Conservation (phyloP, 64 coral and sea anemone genomes). For the Pachyseris speciosa region DNA sequence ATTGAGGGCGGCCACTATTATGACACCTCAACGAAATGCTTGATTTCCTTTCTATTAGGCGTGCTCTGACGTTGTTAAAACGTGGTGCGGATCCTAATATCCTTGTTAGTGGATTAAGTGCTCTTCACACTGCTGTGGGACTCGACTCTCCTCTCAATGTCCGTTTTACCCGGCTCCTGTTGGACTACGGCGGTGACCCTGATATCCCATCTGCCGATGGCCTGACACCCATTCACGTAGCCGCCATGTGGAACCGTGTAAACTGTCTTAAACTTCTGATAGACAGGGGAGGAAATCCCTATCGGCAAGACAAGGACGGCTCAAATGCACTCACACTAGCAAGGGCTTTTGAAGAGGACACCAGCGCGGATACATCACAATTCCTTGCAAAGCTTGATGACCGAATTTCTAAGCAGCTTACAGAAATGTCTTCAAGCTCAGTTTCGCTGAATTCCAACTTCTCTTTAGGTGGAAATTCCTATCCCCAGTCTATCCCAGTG, state of each 20-base stretch:
- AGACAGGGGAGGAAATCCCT: conserved; percentile 63
- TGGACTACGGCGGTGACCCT: conserved; percentile 79
- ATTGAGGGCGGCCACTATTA: neutral
- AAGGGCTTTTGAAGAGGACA: conserved; percentile 65
- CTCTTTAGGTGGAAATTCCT: neutral
- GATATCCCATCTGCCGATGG: conserved; percentile 81
- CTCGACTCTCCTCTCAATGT: conserved; percentile 77
- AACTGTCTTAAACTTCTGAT: conserved; percentile 79
- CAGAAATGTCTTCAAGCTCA: conserved; percentile 2
- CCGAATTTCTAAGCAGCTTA: conserved; percentile 67
- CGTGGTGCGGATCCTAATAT: conserved; percentile 76
- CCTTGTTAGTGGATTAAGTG: conserved; percentile 68
- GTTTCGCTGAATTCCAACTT: conserved; percentile 1
- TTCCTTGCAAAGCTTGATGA: conserved; percentile 78
- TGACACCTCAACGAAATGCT: no score
- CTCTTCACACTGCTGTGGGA: conserved; percentile 72
- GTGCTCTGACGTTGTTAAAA: conserved; percentile 55
- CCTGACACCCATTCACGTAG: conserved; percentile 83
- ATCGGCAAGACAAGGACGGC: conserved; percentile 65
- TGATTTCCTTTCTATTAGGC: conserved; percentile 7
- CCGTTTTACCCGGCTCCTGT: conserved; percentile 79
- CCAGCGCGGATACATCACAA: conserved; percentile 72
- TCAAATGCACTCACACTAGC: conserved; percentile 71
- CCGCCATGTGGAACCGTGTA: conserved; percentile 76
- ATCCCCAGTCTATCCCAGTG: neutral